Evolutionary conservation across 2,797 vertebrate genomes (phyloP), one percentile per base, ranked within the genome.

Genomic region (Pelochelys cantorii): DNA sequence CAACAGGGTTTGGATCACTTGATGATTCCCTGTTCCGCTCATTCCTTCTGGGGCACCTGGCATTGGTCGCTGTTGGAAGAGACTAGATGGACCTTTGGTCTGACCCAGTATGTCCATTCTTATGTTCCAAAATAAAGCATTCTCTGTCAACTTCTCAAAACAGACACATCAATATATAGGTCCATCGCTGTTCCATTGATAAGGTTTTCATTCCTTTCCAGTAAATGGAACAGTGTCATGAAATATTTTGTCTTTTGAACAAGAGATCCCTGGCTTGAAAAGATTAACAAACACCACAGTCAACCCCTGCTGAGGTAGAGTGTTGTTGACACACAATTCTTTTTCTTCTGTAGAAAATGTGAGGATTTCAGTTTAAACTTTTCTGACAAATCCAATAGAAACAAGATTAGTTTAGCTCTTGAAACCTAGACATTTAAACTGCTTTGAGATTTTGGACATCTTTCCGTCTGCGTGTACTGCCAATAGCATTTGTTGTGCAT

Each of bases 391-490:
- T 57, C 62, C 53, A 75, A 83, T 29, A 80, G 42, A 37, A 59
- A 81, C 25, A 4, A 59, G 7, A 37, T 37, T 81, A 86, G 31
- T n/a, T 20, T 95, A 2, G 0, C 86, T 87, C 80, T 23, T 1
- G 2, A 20, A 85, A 68, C 29, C 25, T 91, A 59, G 89, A 79
- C 20, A 90, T 81, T 92, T 1, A 52, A 2, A 4, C 77, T 65
- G 15, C 54, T 77, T 86, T 54, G 54, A 34, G 34, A 78, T 81
- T 60, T 11, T 95, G 87, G 57, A 90, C 55, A 85, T 91, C 52
- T 93, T 89, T 79, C 84, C 17, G 7, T 85, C 20, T 90, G 82
- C 60, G 59, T 74, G 53, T 84, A 83, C 87, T 94, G 93, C 68
- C 91, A 87, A 71, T 88, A 88, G 55, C 25, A 94, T 93, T 81